phyloP scores from a whole-genome alignment of 2,797 vertebrate genomes.

The Botia kubotai region DNA sequence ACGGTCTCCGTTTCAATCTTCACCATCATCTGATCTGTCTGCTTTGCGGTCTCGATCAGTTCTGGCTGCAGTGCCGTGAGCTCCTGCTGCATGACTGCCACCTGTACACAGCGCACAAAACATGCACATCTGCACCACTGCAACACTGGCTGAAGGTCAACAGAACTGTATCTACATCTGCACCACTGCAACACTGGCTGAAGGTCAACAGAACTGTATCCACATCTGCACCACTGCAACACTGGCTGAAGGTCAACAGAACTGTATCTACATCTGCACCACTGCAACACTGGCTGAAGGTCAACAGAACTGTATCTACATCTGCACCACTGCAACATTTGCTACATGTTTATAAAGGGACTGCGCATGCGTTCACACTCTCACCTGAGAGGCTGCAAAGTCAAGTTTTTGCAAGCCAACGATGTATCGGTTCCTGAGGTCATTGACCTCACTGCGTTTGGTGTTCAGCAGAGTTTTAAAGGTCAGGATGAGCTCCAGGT shows the following conservation, averaged over 20 bases:
- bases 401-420: constrained; percentile 89
- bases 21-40: constrained; percentile 90
- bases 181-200: no score
- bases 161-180: no score
- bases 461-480: constrained; percentile 86
- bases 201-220: no score
- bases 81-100: constrained; percentile 90
- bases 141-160: no score
- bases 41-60: constrained; percentile 87
- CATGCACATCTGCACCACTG: constrained; percentile 6
- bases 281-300: no score
- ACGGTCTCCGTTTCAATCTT: constrained; percentile 87
- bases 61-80: constrained; percentile 90
- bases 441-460: constrained; percentile 87
- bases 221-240: no score
- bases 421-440: constrained; percentile 85
- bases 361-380: not conserved
- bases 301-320: no score
- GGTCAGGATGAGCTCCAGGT: constrained; percentile 92
- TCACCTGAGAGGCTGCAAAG: constrained; percentile 91
- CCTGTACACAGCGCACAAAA: constrained; percentile 73
- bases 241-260: no score
- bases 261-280: no score
- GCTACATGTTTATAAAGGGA: no score
- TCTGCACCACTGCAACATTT: no score